Evolutionary conservation across 2,888 invertebrate species (phyloP), one percentile per base, ranked within the genome.

Genomic region (Xestia c-nigrum): DNA sequence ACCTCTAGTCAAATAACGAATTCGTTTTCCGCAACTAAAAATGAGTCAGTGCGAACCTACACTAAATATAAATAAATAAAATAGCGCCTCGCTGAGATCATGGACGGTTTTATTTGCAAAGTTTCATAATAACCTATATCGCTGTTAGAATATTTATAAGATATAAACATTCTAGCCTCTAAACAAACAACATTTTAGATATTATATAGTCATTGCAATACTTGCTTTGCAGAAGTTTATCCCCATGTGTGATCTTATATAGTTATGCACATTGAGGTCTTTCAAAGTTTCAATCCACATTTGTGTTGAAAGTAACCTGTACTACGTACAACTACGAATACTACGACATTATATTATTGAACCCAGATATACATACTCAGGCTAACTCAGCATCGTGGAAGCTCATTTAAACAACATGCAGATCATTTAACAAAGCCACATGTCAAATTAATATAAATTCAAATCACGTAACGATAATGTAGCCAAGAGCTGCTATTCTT

Each of bases 61-160:
- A 90, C 89, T 89, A 89, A 93, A 64, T 64, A 64, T 64, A 64
- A 64, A 64, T 64, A 64, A 64, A 64, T 64, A 46, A 64, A 64
- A 94, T 94, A 92, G 92, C 92, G 83, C 91, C 89, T 88, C 89
- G 92, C 92, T 95, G 94, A 95, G 93, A 92, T 95, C 95, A 95
- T 94, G 91, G 90, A 89, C 91, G 84, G 86, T 91, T 92, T 89
- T 90, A 90, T 91, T 90, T 89, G 90, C 85, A 87, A 88, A 87
- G 88, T 86, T 89, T 86, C 79, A 81, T 78, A 89, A 89, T 81
- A 82, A 80, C 75, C 78, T 82, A 86, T 83, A 79, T 72, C 74
- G 78, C 75, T 81, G 59, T 83, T 85, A 78, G 72, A 87, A 88
- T 81, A 83, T 88, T 83, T 88, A 88, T 85, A 80, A 76, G 76